phyloP scores from a whole-genome alignment of 2,113 vertebrate genomes.

The Polypterus bichir region DNA sequence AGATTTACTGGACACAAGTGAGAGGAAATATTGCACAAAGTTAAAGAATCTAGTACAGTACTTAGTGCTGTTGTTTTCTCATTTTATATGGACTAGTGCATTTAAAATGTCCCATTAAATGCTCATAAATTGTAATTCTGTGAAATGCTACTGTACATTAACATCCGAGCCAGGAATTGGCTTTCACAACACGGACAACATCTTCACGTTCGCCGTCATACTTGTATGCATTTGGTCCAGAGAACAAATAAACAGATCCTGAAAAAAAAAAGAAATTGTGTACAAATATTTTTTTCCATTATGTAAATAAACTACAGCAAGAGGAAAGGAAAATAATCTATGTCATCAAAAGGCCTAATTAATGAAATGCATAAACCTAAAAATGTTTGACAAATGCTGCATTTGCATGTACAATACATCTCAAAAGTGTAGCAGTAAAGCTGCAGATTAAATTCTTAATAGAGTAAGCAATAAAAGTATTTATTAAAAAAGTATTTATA shows the following conservation, averaged over 20 bases:
- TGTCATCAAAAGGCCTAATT: no score
- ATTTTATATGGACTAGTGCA: neutral
- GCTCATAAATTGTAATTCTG: neutral
- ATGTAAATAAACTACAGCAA: no score
- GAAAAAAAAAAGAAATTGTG: conserved; percentile 3
- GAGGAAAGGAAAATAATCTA: no score
- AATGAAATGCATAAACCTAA: no score
- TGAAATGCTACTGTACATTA: conserved; percentile 13
- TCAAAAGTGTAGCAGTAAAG: neutral
- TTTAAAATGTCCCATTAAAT: neutral
- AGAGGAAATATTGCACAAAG: no score
- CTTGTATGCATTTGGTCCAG: conserved; percentile 30
- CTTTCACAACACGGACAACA: conserved; percentile 31
- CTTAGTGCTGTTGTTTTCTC: neutral
- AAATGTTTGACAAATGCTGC: no score
- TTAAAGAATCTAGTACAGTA: no score
- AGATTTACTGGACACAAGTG: no score
- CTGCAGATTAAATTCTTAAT: no score
- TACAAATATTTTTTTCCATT: no score
- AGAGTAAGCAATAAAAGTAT: no score
- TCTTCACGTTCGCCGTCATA: conserved; percentile 37
- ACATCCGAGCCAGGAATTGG: conserved; percentile 29
- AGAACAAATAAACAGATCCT: conserved; percentile 43
- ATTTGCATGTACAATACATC: neutral
- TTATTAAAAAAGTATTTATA: no score